Conservation (phyloP, 2,888 invertebrate genomes). For the Athalia circularis region DNA sequence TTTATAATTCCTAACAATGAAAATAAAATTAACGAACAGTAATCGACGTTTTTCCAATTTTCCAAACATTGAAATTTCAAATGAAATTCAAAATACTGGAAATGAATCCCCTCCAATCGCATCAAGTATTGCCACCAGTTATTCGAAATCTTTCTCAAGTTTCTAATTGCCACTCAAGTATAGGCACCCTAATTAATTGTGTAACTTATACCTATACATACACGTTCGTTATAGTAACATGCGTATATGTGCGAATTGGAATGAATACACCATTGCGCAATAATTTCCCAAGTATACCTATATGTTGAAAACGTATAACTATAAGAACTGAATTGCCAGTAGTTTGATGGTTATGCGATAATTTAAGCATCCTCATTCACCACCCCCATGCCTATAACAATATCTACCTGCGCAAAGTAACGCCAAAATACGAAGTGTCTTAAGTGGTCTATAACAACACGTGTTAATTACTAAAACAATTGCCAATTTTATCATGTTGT, state of each 20-base stretch:
- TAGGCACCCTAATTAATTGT: conserved; percentile 20
- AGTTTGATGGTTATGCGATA: no score
- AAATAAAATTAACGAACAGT: neutral
- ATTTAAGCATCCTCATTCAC: neutral
- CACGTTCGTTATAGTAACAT: no score
- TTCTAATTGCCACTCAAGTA: conserved; percentile 22
- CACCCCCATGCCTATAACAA: neutral
- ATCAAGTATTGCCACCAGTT: neutral
- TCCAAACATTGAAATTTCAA: neutral
- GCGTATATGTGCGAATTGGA: neutral
- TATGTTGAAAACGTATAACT: no score
- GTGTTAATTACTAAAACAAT: neutral
- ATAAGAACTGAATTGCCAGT: no score
- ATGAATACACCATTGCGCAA: conserved; percentile 22
- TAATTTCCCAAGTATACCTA: conserved; percentile 6
- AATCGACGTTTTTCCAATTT: neutral
- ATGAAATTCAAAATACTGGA: neutral
- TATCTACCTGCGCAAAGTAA: neutral
- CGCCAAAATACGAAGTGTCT: neutral
- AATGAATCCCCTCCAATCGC: neutral
- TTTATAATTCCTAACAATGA: no score
- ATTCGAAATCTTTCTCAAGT: conserved; percentile 10
- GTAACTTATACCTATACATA: neutral
- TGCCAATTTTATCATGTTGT: neutral
- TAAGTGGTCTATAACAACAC: neutral